Percentiles rank a stretch among this genome's conserved stretches.
Conservation (phyloP, 2,888 invertebrate species). For the Epinotia demarniana region DNA sequence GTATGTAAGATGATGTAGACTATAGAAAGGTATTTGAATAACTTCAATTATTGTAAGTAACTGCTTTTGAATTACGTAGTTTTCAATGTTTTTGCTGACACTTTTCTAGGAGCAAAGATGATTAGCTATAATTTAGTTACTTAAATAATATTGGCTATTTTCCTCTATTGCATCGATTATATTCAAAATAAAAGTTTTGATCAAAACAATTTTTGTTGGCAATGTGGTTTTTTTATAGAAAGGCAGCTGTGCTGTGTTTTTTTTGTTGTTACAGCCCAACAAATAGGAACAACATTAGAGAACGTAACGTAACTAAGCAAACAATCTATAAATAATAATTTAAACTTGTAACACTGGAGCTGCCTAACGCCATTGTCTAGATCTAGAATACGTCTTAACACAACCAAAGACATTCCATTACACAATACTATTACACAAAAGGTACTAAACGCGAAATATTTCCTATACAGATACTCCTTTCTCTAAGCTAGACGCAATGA, state of each 20-base stretch:
- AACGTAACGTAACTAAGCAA: not conserved
- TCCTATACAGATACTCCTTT: not conserved
- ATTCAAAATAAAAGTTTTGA: too few relatives aligned
- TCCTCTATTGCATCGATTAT: too few relatives aligned
- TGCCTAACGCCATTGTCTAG: not conserved
- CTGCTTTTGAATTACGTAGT: too few relatives aligned
- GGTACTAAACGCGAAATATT: slow-evolving; percentile 2
- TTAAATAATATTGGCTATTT: too few relatives aligned
- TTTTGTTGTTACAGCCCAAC: too few relatives aligned
- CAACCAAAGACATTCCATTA: slow-evolving; percentile 21
- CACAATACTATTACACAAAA: not conserved
- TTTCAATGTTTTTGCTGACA: too few relatives aligned
- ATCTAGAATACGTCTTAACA: slow-evolving; percentile 16
- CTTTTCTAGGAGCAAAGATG: too few relatives aligned
- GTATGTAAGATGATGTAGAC: not conserved
- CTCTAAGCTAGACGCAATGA: not conserved
- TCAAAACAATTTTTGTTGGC: too few relatives aligned
- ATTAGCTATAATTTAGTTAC: too few relatives aligned
- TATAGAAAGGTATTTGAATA: not conserved
- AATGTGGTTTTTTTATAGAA: too few relatives aligned
- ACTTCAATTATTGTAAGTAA: not conserved
- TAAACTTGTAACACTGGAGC: slow-evolving; percentile 6
- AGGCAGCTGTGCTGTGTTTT: too few relatives aligned
- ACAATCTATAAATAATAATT: too few relatives aligned
- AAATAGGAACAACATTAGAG: not conserved